Evolutionary conservation across 1,140 invertebrate genomes (phyloP).

Genomic region (Leucophenga varia): DNA sequence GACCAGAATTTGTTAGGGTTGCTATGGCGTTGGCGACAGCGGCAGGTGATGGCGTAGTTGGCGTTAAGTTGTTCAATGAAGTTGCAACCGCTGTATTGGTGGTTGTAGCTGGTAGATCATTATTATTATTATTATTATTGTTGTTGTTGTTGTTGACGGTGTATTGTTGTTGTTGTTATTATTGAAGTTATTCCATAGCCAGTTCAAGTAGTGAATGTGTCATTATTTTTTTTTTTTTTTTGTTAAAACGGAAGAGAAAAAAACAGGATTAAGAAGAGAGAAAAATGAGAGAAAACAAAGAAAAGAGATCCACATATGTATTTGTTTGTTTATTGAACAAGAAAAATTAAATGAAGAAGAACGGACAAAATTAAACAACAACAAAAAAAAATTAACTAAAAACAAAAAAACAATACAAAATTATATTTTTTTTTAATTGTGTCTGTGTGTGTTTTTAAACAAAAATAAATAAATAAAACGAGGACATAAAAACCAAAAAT

Average conservation of each 20-base stretch:
- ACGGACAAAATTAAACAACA: background rate
- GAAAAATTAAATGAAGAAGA: background rate
- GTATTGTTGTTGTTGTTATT: no score
- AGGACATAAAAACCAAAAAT: no score
- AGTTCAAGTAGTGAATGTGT: no score
- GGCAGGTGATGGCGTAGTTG: slow-evolving; percentile 13
- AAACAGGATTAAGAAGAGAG: background rate
- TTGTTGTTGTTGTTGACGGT: slow-evolving; percentile 24
- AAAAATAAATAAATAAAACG: no score
- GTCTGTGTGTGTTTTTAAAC: no score
- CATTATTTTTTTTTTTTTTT: no score
- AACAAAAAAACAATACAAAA: slow-evolving; percentile 4
- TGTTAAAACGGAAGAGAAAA: slow-evolving; percentile 4
- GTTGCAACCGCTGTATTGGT: slow-evolving; percentile 8
- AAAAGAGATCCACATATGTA: background rate
- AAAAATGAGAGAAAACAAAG: slow-evolving; percentile 6
- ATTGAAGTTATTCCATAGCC: no score
- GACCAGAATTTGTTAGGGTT: no score
- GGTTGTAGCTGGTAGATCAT: background rate
- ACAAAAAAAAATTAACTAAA: slow-evolving; percentile 9
- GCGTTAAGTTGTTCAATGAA: slow-evolving; percentile 14
- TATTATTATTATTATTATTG: no score
- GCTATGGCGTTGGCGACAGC: no score
- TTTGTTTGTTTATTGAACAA: no score
- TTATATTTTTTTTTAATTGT: no score